Evolutionary conservation across 2,888 invertebrate genomes (phyloP).

Genomic region (Eupithecia vulgata): DNA sequence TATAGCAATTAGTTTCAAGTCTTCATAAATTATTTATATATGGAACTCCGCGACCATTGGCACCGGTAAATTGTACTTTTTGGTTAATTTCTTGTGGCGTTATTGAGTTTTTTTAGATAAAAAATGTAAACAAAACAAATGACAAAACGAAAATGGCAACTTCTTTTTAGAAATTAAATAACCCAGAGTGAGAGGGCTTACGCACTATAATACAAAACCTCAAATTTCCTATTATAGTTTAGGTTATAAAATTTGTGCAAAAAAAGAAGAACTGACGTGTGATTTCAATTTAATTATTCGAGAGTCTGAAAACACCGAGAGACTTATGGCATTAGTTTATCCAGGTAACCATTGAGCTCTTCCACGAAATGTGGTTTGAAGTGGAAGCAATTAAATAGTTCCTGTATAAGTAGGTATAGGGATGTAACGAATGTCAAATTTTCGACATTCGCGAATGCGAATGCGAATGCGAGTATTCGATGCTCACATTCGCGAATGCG

Average conservation of each 20-base stretch:
- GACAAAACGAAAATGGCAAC: neutral
- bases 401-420: conserved; percentile 34
- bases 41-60: neutral
- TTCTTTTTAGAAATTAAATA: no score
- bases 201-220: no score
- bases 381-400: conserved; percentile 44
- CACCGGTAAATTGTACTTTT: neutral
- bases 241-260: neutral
- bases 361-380: conserved; percentile 55
- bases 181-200: no score
- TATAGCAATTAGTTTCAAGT: conserved; percentile 18
- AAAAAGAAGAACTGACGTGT: neutral
- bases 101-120: neutral
- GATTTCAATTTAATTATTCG: neutral
- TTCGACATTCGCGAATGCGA: no score
- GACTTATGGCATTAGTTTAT: neutral
- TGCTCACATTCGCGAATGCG: no score
- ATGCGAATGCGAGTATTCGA: no score
- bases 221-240: neutral
- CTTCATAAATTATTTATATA: conserved; percentile 17
- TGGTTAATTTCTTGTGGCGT: neutral
- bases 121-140: neutral
- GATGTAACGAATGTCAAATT: no score
- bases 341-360: conserved; percentile 24
- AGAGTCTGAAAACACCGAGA: neutral